Evolutionary conservation across 2,888 invertebrate genomes (phyloP), one percentile per base, ranked within the genome.

Genomic region (Dexiosoma caninum): DNA sequence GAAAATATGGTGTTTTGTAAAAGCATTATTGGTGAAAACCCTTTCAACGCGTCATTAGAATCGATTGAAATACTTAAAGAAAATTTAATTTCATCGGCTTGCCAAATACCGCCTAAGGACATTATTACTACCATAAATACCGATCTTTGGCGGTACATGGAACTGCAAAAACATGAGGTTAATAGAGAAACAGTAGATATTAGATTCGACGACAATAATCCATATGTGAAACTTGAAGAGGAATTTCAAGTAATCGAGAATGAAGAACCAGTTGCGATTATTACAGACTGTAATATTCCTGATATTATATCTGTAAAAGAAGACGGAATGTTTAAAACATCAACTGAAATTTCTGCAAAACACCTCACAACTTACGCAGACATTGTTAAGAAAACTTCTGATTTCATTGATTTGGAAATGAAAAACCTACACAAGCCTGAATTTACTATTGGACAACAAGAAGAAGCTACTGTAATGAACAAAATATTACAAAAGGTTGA

Each of bases 291-390:
- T 59, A 77, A 82, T 16, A 19, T 78, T 19, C 76, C 82, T 0
- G 83, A 78, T 14, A 19, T 83, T 7, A 81, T 79, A 5, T 69
- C 79, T 12, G 76, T 60, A 78, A 75, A 76, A 37, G 81, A 82
- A 19, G 44, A 49, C 6, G n/a, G n/a, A n/a, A n/a, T n/a, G n/a
- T n/a, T 53, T 5, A 64, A 67, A 44, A 23, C 42, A 21, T 27
- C 27, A 27, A 19, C 12, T 12, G 57, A 69, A 32, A 16, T 51
- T 42, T 19, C 12, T n/a, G 4, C 23, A 14, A 49, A 21, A 16
- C 19, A 30, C 0, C 12, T 60, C 3, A 30, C 74, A n/a, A 59
- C 71, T 23, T 78, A 82, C 59, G 76, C 78, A 4, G 67, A 79
- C 59, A 79, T 79, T 7, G 42, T 79, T 27, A 78, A 75, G 32